Percentiles rank a stretch among this genome's conserved stretches.
Evolutionary conservation across 2,888 invertebrate genomes (phyloP).

Genomic region (Platerodrilus igneus): DNA sequence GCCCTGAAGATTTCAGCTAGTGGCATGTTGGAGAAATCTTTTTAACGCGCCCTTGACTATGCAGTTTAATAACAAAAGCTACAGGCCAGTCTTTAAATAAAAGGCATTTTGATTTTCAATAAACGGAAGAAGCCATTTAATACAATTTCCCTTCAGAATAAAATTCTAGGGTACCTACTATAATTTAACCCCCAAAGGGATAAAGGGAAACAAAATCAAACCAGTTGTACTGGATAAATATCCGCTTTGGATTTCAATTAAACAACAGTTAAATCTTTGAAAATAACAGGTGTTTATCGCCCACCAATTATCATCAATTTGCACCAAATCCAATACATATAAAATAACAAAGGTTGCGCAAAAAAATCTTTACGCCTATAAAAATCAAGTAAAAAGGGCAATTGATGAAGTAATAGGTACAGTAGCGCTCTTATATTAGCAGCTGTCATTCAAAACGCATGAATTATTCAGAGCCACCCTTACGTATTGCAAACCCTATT

Average conservation of each 20-base stretch:
- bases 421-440: slow-evolving; percentile 26
- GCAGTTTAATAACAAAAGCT: too few relatives aligned
- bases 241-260: slow-evolving; percentile 16
- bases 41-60: too few relatives aligned
- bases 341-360: too few relatives aligned
- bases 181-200: too few relatives aligned
- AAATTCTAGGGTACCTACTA: too few relatives aligned
- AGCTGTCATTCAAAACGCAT: slow-evolving; percentile 33
- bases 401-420: slow-evolving; percentile 27
- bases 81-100: too few relatives aligned
- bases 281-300: slow-evolving; percentile 19
- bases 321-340: slow-evolving; percentile 11
- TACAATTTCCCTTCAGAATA: too few relatives aligned
- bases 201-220: slow-evolving; percentile 14
- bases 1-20: too few relatives aligned
- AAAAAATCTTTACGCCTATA: slow-evolving; percentile 18
- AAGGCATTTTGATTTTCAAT: too few relatives aligned
- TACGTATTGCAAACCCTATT: slow-evolving; percentile 32
- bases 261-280: slow-evolving; percentile 16
- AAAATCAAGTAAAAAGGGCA: slow-evolving; percentile 27
- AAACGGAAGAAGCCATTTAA: too few relatives aligned
- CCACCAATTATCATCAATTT: slow-evolving; percentile 15
- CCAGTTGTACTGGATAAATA: slow-evolving; percentile 14
- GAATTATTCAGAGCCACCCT: slow-evolving; percentile 34
- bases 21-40: too few relatives aligned